These are phyloP conservation scores for Philantomba maxwellii DNA, from an alignment of 2,113 vertebrate species.

Conservation along the genomic window DNA sequence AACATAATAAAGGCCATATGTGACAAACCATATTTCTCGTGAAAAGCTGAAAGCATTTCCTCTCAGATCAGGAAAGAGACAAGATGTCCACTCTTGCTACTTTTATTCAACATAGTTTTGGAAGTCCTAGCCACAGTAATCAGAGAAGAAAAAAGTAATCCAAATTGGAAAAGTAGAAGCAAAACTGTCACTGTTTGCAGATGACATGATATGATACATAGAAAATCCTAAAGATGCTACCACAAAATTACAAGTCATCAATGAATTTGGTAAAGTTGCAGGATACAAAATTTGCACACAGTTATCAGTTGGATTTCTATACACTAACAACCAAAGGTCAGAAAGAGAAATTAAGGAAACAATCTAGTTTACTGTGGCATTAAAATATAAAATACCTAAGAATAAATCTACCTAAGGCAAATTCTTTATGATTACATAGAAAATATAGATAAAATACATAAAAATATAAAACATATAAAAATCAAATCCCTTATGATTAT, in stretches of 20 bases:
- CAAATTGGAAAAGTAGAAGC: neutral
- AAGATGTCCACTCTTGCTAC: neutral
- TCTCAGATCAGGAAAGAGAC: neutral
- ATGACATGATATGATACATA: neutral
- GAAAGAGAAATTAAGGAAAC: neutral
- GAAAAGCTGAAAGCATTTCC: neutral
- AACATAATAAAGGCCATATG: neutral
- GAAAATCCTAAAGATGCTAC: neutral
- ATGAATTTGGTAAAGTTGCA: neutral
- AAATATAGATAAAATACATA: neutral
- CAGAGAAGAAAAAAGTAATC: neutral
- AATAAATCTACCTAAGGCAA: neutral
- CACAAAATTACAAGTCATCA: neutral
- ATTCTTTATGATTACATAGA: neutral
- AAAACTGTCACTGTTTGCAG: neutral
- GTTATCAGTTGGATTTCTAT: neutral
- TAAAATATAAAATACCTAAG: neutral
- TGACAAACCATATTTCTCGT: neutral
- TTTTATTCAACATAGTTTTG: neutral
- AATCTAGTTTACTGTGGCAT: neutral
- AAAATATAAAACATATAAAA: neutral
- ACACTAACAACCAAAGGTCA: neutral
- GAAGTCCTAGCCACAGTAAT: neutral
- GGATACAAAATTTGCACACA: neutral
- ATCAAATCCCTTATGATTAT: neutral